Evolutionary conservation across 2,113 vertebrate genomes (phyloP).

Genomic region (Brachypodius melanocephalos): DNA sequence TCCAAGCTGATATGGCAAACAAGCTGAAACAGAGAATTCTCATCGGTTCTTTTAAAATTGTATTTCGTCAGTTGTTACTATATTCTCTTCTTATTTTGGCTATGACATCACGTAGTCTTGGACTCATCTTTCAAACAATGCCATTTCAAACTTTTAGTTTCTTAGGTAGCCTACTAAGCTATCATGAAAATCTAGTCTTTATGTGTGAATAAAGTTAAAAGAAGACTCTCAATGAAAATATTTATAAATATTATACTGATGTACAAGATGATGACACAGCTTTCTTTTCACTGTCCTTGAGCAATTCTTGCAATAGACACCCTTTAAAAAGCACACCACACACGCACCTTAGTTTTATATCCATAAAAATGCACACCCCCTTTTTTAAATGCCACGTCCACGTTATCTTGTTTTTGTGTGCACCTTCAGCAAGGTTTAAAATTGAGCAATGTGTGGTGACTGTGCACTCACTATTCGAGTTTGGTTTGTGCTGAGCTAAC

Average conservation of each 20-base stretch:
- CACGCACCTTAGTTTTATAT: neutral
- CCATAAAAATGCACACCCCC: neutral
- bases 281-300: neutral
- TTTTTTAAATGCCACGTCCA: neutral
- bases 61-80: neutral
- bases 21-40: neutral
- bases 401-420: neutral
- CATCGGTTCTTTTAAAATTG: neutral
- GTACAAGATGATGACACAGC: neutral
- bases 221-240: neutral
- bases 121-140: neutral
- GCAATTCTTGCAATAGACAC: neutral
- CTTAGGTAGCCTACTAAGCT: neutral
- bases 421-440: neutral
- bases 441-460: neutral
- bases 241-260: neutral
- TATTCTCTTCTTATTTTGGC: neutral
- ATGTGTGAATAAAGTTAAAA: neutral
- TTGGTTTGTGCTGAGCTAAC: neutral
- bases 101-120: neutral
- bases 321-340: accelerated
- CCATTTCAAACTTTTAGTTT: neutral
- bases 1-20: neutral
- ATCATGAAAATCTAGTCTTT: neutral
- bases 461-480: neutral